Percentiles rank a stretch among this genome's conserved stretches.
Conservation (phyloP, 2,888 invertebrate genomes). For the Dorcus hopei region DNA sequence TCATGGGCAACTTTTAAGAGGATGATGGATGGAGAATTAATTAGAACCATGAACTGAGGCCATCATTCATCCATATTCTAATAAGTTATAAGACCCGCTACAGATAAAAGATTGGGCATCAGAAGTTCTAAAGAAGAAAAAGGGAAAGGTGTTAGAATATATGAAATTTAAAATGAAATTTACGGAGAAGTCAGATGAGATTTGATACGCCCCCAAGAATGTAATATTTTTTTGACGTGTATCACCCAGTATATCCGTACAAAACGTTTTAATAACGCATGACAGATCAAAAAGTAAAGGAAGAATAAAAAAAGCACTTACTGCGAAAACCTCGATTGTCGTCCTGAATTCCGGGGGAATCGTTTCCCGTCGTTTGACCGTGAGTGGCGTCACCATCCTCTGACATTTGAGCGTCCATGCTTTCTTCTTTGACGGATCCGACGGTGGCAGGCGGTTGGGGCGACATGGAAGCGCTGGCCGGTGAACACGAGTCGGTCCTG, state of each 20-base stretch:
- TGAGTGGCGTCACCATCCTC: slow-evolving; percentile 55
- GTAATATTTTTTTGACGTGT: too few species aligned
- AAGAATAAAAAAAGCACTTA: slow-evolving; percentile 48
- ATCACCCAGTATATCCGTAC: background rate
- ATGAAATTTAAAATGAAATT: too few species aligned
- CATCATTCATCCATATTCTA: too few species aligned
- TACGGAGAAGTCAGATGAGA: too few species aligned
- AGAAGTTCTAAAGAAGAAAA: too few species aligned
- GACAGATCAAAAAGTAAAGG: slow-evolving; percentile 3
- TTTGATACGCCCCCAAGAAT: too few species aligned
- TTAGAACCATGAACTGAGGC: too few species aligned
- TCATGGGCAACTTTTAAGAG: too few species aligned
- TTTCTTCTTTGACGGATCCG: slow-evolving; percentile 51
- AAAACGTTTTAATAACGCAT: background rate
- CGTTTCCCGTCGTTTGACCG: slow-evolving; percentile 42
- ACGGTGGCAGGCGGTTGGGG: slow-evolving; percentile 41
- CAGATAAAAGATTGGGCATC: too few species aligned
- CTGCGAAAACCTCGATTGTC: slow-evolving; percentile 57
- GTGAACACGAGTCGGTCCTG: slow-evolving; percentile 59
- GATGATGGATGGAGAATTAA: too few species aligned
- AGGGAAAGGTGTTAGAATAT: too few species aligned
- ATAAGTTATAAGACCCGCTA: too few species aligned
- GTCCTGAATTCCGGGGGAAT: slow-evolving; percentile 46
- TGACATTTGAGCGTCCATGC: slow-evolving; percentile 57
- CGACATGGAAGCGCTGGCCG: slow-evolving; percentile 58